Evolutionary conservation across 2,797 vertebrate genomes (phyloP).

Genomic region (Muscicapa comitata): DNA sequence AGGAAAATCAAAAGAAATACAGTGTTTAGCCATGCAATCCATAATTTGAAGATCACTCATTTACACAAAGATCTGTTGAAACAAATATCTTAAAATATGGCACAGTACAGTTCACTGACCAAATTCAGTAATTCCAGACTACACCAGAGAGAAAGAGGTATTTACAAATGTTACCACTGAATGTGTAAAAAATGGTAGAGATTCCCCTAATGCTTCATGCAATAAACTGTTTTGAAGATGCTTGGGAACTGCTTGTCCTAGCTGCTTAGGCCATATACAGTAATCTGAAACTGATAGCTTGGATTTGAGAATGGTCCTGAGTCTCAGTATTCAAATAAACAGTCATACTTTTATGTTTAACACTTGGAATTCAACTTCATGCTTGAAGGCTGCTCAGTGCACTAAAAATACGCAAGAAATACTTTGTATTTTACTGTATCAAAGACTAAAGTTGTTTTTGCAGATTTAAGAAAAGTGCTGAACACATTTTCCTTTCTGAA

Average conservation of each 20-base stretch:
- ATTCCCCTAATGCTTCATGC: not conserved
- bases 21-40: not conserved
- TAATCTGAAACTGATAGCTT: not conserved
- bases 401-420: not conserved
- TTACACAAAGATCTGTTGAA: not conserved
- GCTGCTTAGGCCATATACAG: not conserved
- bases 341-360: not conserved
- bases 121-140: not conserved
- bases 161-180: not conserved
- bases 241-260: not conserved
- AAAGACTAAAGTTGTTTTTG: not conserved
- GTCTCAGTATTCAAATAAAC: not conserved
- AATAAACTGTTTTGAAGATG: not conserved
- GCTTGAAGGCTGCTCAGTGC: not conserved
- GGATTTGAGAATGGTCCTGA: not conserved
- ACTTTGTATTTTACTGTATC: not conserved
- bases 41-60: not conserved
- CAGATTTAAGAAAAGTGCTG: slow-evolving; percentile 3
- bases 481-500: slow-evolving; percentile 5
- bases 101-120: not conserved
- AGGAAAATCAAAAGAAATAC: not conserved
- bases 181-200: not conserved
- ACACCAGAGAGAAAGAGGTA: not conserved
- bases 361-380: not conserved
- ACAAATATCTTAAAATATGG: not conserved